These are phyloP conservation scores for Myoxocephalus aenaeus DNA, from an alignment of 2,797 vertebrate species.

Conservation along the genomic window DNA sequence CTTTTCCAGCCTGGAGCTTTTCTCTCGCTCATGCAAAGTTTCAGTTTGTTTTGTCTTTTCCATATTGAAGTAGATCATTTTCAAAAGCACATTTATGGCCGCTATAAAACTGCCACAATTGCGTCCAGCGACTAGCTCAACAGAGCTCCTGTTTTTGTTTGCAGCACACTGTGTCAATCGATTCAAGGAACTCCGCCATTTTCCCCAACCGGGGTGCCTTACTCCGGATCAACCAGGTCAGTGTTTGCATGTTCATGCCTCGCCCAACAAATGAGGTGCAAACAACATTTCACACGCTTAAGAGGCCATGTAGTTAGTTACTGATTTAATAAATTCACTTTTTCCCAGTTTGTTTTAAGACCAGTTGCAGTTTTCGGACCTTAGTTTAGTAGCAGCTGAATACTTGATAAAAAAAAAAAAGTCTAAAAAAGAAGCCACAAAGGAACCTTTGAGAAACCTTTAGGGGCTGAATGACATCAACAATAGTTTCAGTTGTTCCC, in stretches of 20 bases:
- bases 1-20: too few species aligned
- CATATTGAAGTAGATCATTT: not conserved
- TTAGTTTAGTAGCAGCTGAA: not conserved
- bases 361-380: not conserved
- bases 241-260: slow-evolving; percentile 1
- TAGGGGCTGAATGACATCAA: not conserved
- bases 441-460: not conserved
- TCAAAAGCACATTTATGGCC: not conserved
- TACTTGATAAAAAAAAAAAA: not conserved
- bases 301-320: not conserved
- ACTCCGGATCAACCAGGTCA: slow-evolving; percentile 95
- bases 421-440: not conserved
- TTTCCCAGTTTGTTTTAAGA: not conserved
- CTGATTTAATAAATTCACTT: not conserved
- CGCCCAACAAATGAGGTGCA: not conserved
- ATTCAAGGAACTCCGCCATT: slow-evolving; percentile 94
- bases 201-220: slow-evolving; percentile 92
- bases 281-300: not conserved
- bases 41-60: too few species aligned
- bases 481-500: not conserved
- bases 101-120: not conserved
- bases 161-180: slow-evolving; percentile 93
- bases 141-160: slow-evolving; percentile 14
- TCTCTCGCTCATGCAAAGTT: too few species aligned
- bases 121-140: not conserved